Base-by-base conservation (phyloP, 2,113 vertebrate species). In the Ia io region DNA sequence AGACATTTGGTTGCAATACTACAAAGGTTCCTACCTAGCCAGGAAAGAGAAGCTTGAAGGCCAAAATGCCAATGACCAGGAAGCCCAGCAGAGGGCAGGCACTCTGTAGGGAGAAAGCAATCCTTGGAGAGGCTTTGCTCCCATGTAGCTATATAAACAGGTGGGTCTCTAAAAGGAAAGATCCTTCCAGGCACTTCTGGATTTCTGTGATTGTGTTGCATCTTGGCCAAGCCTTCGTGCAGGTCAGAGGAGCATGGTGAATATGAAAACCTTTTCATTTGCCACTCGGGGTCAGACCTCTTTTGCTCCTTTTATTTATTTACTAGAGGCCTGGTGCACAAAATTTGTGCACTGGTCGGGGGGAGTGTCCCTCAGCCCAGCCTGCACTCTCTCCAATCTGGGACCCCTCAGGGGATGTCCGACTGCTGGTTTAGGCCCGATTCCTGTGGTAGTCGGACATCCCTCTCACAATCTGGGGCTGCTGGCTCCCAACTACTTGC, bases 21-120 rank as follows among this genome's bases (percentile, higher is more conserved):
- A 67, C 30, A 32, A 87, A 71, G 7, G 23, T 74, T 63, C 28
- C 65, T 47, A 51, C 25, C 30, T 40, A 84, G 7, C 37, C 44
- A 53, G 47, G 30, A n/a, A 79, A 76, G 18, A 84, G 63, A 28
- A 73, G 49, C 56, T 44, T 53, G 51, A 40, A 51, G 37, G 30
- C 71, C 70, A 47, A 63, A 67, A 71, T 84, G 76, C 47, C 32
- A 93, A 49, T 61, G 51, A 32, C 70, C 32, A 83, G 56, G 47
- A 88, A 49, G 32, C 37, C 88, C 94, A 94, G 88, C 84, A 96
- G 96, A 94, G 88, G 84, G 88, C 96, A 94, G 79, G 88, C 88
- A 95, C 88, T 85, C 30, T 89, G 30, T 23, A 56, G 28, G 65
- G 42, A 89, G 70, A 76, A 92, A 89, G 37, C 53, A 42, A 42